Base-by-base conservation (phyloP, 2,113 vertebrate species). In the Cyprinodon variegatus region DNA sequence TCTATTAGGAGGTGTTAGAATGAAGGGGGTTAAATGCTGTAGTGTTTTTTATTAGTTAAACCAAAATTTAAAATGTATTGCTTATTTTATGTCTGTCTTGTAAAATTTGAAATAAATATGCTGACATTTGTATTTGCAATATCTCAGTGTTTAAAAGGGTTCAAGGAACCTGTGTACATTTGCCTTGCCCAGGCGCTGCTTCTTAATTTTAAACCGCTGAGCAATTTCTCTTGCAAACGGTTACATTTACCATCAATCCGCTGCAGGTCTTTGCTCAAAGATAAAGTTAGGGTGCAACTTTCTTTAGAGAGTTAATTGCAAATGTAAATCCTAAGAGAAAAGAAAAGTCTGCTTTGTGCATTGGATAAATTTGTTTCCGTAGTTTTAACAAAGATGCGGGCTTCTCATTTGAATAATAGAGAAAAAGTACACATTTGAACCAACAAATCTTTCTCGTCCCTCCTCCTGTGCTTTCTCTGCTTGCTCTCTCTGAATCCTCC, bases 401-500 rank as follows among this genome's bases (percentile, higher is more conserved):
- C 76, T 85, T 76, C 89, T 91, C 86, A 90, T 93, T 91, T 93
- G 86, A 90, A 92, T 91, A 90, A 88, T 83, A 87, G 86, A 89
- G 86, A 89, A 91, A 90, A 91, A 91, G 85, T 79, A 82, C 86
- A 83, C 88, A 90, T 93, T 90, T 91, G 87, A 90, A 92, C 90
- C 87, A 91, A 91, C 88, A 91, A 90, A 90, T 90, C 87, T 83
- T 84, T 81, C 86, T 72, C 72, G 81, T 80, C 77, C 67, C 72
- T 74, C 77, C 81, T 74, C 77, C 79, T 4, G 78, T 68, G 74
- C 76, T 78, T 72, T 87, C 81, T 83, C 83, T 83, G 85, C 85
- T 78, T 79, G 79, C 90, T 85, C 88, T 89, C 85, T 79, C 83
- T 70, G 90, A 90, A 85, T 92, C 81, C 79, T 82, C 84, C 77